These are phyloP conservation scores for Montipora sp. DNA, from an alignment of 64 coral and sea anemone species.

Conservation along the genomic window DNA sequence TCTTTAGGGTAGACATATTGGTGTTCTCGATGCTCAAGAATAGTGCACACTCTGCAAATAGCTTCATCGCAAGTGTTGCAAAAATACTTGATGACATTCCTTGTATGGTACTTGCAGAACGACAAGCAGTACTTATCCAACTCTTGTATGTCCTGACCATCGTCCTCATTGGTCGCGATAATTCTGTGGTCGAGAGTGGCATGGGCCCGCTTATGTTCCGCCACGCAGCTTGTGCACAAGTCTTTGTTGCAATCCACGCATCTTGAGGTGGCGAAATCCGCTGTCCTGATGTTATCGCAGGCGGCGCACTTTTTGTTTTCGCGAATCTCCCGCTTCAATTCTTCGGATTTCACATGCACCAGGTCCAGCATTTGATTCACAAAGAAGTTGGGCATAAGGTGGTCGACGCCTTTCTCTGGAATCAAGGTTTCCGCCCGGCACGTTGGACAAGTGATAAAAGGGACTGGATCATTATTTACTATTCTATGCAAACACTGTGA, in stretches of 20 bases:
- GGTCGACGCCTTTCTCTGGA: slow-evolving; percentile 78
- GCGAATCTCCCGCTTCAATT: slow-evolving; percentile 79
- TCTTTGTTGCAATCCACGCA: slow-evolving; percentile 94
- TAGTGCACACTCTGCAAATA: slow-evolving; percentile 95
- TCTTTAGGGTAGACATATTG: slow-evolving; percentile 88
- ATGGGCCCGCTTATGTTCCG: slow-evolving; percentile 92
- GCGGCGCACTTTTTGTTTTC: slow-evolving; percentile 75
- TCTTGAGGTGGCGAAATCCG: slow-evolving; percentile 89
- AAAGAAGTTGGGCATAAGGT: slow-evolving; percentile 82
- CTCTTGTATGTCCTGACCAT: slow-evolving; percentile 64
- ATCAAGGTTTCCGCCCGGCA: slow-evolving; percentile 77
- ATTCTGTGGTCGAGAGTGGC: slow-evolving; percentile 87
- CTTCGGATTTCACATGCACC: slow-evolving; percentile 82
- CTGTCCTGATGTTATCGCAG: slow-evolving; percentile 74
- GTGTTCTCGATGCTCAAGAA: slow-evolving; percentile 95
- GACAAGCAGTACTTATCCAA: slow-evolving; percentile 91
- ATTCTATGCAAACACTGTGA: slow-evolving; percentile 87
- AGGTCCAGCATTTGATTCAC: slow-evolving; percentile 96
- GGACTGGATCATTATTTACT: slow-evolving; percentile 73
- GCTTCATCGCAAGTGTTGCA: slow-evolving; percentile 97
- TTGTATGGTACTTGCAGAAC: slow-evolving; percentile 95
- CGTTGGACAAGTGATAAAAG: slow-evolving; percentile 80
- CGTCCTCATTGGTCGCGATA: slow-evolving; percentile 50
- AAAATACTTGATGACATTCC: slow-evolving; percentile 99
- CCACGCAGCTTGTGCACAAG: slow-evolving; percentile 86